Evolutionary conservation across 2,113 vertebrate species (phyloP).

Genomic region (Edolisoma coerulescens): DNA sequence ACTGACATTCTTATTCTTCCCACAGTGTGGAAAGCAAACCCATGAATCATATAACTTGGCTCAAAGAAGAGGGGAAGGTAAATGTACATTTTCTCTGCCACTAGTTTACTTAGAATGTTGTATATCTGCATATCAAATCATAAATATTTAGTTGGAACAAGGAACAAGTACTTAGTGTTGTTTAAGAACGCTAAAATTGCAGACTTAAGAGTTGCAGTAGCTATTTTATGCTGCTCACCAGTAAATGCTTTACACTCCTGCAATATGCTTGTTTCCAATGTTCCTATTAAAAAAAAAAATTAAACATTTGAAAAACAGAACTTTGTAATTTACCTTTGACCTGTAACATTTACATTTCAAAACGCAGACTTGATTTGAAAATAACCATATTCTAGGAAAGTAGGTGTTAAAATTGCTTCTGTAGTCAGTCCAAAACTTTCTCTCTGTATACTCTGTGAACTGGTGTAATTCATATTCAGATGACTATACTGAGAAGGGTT

Average conservation of each 20-base stretch:
- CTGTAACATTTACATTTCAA: background rate
- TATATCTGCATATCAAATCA: background rate
- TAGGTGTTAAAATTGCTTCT: background rate
- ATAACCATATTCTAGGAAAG: background rate
- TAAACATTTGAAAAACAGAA: background rate
- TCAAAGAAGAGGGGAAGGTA: background rate
- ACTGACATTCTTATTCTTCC: background rate
- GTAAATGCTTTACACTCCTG: background rate
- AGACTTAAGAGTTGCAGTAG: background rate
- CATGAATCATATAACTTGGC: background rate
- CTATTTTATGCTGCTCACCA: background rate
- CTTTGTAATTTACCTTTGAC: background rate
- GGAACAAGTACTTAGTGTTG: background rate
- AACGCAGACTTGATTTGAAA: conserved; percentile 28
- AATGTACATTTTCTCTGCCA: background rate
- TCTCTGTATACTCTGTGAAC: background rate
- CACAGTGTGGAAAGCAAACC: background rate
- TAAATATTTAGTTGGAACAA: background rate
- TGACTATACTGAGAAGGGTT: background rate
- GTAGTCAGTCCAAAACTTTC: background rate
- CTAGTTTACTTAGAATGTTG: background rate
- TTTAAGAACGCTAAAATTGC: background rate
- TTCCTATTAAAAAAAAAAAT: background rate
- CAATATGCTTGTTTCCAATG: background rate
- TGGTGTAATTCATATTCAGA: background rate